Percentiles rank a stretch among this genome's conserved stretches.
These are phyloP conservation scores for Tachysurus vachellii DNA, from an alignment of 2,113 vertebrate genomes.

Conservation along the genomic window DNA sequence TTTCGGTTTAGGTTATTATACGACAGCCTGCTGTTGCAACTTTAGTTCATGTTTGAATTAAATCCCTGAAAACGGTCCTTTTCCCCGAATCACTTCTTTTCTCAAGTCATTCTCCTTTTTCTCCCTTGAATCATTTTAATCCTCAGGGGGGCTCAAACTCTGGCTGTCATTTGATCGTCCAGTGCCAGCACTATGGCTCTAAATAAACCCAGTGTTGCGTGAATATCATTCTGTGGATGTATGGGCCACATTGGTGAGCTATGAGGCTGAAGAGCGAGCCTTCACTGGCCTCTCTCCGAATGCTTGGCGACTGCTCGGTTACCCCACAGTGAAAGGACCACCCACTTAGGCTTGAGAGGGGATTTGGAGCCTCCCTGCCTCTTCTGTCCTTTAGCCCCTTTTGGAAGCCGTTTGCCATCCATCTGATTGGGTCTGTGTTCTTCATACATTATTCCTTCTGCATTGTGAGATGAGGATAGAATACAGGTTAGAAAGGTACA, in stretches of 20 bases:
- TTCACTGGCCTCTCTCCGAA: slow-evolving; percentile 70
- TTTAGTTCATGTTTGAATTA: slow-evolving; percentile 52
- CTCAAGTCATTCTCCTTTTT: slow-evolving; percentile 57
- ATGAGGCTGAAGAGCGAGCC: slow-evolving; percentile 74
- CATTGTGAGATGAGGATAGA: slow-evolving; percentile 49
- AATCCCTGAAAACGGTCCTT: slow-evolving; percentile 49
- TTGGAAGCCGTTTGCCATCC: slow-evolving; percentile 70
- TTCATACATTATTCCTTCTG: slow-evolving; percentile 54
- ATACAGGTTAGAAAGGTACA: slow-evolving; percentile 48
- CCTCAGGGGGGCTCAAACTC: slow-evolving; percentile 69
- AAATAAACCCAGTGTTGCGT: slow-evolving; percentile 83
- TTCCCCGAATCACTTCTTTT: slow-evolving; percentile 40
- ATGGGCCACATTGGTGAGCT: slow-evolving; percentile 73
- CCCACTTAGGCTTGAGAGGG: slow-evolving; percentile 80
- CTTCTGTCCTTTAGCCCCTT: slow-evolving; percentile 72
- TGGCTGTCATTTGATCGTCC: slow-evolving; percentile 75
- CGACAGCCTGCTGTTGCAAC: slow-evolving; percentile 42
- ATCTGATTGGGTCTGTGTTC: slow-evolving; percentile 66
- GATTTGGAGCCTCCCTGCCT: slow-evolving; percentile 74
- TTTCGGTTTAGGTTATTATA: slow-evolving; percentile 42
- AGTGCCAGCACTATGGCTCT: slow-evolving; percentile 71
- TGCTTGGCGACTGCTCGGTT: slow-evolving; percentile 78
- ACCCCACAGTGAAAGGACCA: slow-evolving; percentile 79
- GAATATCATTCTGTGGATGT: slow-evolving; percentile 80
- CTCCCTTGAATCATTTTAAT: slow-evolving; percentile 78